These are phyloP conservation scores for Cosmia pyralina DNA, from an alignment of 2,888 invertebrate genomes.

Conservation along the genomic window DNA sequence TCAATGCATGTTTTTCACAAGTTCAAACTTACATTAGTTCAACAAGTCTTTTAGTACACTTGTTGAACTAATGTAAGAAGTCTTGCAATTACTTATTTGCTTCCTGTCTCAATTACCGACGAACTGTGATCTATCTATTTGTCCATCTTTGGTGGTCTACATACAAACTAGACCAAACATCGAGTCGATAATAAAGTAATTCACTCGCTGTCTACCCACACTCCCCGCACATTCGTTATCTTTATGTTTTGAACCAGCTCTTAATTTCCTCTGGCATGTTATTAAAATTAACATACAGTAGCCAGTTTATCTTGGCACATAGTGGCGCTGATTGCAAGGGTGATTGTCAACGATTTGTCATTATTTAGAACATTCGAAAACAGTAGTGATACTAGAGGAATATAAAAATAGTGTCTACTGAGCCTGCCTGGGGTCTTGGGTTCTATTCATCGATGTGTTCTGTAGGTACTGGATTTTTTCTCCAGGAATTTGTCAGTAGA, in stretches of 20 bases:
- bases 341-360: neutral
- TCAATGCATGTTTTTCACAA: neutral
- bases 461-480: neutral
- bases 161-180: neutral
- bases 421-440: neutral
- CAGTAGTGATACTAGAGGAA: neutral
- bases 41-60: neutral
- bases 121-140: neutral
- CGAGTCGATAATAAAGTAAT: conserved; percentile 18
- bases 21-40: no score
- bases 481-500: neutral
- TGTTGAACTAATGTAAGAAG: neutral
- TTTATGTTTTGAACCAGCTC: conserved; percentile 39
- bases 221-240: conserved; percentile 19
- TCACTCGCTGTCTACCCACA: conserved; percentile 30
- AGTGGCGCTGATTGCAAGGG: neutral
- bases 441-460: neutral
- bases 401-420: neutral
- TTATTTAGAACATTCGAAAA: neutral
- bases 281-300: conserved; percentile 35
- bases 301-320: conserved; percentile 20
- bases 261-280: conserved; percentile 49
- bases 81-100: no score
- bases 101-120: neutral
- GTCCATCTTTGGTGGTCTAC: neutral